Evolutionary conservation across 2,113 vertebrate species (phyloP).

Genomic region (Cyanoliseus patagonus): DNA sequence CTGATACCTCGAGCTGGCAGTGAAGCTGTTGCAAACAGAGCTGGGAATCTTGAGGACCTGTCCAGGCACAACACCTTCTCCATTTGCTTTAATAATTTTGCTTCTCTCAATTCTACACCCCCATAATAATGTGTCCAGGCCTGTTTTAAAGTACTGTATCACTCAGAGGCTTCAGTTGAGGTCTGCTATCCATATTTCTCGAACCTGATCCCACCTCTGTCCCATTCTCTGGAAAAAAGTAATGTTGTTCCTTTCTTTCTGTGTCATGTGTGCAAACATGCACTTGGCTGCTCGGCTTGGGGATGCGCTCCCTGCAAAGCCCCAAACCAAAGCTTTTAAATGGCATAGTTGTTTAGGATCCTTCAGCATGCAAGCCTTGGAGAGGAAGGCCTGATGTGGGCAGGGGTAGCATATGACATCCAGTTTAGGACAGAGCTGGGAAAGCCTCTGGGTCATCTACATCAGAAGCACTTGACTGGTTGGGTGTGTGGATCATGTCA

Average conservation of each 20-base stretch:
- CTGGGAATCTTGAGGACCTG: not conserved
- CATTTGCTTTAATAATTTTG: slow-evolving; percentile 39
- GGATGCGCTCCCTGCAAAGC: not conserved
- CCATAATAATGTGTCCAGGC: slow-evolving; percentile 10
- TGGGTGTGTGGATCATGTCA: not conserved
- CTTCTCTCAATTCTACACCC: slow-evolving; percentile 31
- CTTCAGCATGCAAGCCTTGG: slow-evolving; percentile 99
- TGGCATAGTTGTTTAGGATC: slow-evolving; percentile 91
- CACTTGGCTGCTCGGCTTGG: not conserved
- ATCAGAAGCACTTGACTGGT: slow-evolving; percentile 90
- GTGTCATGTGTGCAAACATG: fast-evolving
- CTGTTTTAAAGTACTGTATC: not conserved
- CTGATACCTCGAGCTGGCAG: not conserved
- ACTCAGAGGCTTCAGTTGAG: not conserved
- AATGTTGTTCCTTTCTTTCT: not conserved
- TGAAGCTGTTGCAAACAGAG: not conserved
- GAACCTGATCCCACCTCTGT: not conserved
- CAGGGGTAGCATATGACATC: slow-evolving; percentile 82
- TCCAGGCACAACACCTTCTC: slow-evolving; percentile 40
- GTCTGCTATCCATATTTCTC: not conserved
- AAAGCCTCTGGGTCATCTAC: slow-evolving; percentile 99
- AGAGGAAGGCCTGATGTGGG: slow-evolving; percentile 86
- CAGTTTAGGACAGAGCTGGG: slow-evolving; percentile 92
- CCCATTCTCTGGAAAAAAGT: not conserved
- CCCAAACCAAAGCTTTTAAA: slow-evolving; percentile 16